Percentiles rank a stretch among this genome's conserved stretches.
These are phyloP conservation scores for Drosophila lacteicornis DNA, from an alignment of 1,140 invertebrate genomes.

Conservation along the genomic window DNA sequence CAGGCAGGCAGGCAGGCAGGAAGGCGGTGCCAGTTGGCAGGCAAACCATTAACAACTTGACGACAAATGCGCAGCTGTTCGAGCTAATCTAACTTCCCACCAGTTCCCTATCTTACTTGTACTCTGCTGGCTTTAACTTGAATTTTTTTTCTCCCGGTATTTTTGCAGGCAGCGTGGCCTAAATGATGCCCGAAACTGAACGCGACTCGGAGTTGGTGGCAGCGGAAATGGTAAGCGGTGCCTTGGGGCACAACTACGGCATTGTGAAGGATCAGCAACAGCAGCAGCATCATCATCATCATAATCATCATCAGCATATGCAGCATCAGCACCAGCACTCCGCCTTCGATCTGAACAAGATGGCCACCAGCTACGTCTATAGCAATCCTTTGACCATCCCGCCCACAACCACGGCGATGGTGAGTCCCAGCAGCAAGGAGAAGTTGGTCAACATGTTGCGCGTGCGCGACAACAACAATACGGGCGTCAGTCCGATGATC, in stretches of 20 bases:
- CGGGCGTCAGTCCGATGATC: conserved; percentile 42
- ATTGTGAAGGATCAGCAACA: conserved; percentile 71
- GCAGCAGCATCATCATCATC: conserved; percentile 48
- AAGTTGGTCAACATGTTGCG: conserved; percentile 67
- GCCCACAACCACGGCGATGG: conserved; percentile 46
- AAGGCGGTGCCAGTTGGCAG: conserved; percentile 35
- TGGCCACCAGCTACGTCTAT: conserved; percentile 79
- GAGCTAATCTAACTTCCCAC: conserved; percentile 54
- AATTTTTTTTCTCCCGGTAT: conserved; percentile 8
- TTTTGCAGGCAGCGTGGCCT: conserved; percentile 64
- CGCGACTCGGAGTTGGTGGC: conserved; percentile 72
- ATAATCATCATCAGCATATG: conserved; percentile 30
- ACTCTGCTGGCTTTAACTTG: conserved; percentile 7
- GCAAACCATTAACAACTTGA: conserved; percentile 71
- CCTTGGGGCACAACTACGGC: conserved; percentile 68
- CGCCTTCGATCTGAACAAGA: conserved; percentile 50
- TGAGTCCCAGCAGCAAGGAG: conserved; percentile 76
- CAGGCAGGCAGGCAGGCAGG: background rate
- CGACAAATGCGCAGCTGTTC: conserved; percentile 72
- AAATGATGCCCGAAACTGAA: conserved; percentile 85
- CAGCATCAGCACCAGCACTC: conserved; percentile 37
- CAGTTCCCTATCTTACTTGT: conserved; percentile 18
- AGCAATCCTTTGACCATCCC: conserved; percentile 79
- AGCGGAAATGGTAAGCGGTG: conserved; percentile 82
- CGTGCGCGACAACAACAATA: conserved; percentile 64